Base-by-base conservation (phyloP, 2,797 vertebrate genomes). In the Lepidocolaptes lacrymiger region DNA sequence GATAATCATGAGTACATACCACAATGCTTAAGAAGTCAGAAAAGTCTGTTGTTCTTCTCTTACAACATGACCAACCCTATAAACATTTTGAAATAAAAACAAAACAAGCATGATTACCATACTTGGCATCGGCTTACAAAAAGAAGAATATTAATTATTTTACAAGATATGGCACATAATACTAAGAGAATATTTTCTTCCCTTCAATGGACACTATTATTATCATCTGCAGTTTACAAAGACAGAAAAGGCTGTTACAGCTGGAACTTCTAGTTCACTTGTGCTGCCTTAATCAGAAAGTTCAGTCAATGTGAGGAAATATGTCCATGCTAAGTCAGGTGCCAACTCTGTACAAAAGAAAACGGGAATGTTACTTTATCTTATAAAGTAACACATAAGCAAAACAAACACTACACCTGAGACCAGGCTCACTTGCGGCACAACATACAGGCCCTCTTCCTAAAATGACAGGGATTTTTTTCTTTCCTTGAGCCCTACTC, bases 1-100 rank as follows among this genome's bases (percentile, higher is more conserved):
- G 80, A 51, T 36, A 83, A 68, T 51, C 14, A 17, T 2, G 8
- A 89, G 54, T 95, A 98, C 99, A 97, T 98, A 99, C 99, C 96
- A 43, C 98, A 95, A 99, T 99, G 97, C 98, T 99, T 93, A 99
- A 98, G 95, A 99, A 99, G 97, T 99, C 99, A n/a, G 99, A 99
- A 95, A 99, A 99, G 96, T 99, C 99, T 2, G 99, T 99, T 37
- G 99, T 99, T 97, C 99, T 98, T 97, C 98, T 99, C 92, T 99
- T 99, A 97, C 99, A 99, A 97, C 99, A 99, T 26, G 99, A 99
- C 99, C 99, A 99, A 83, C 99, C 99, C 99, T 99, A 91, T 34
- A 79, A 93, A 95, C 14, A 95, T 51, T 89, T 63, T 56, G 64
- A 22, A 91, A 91, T 20, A 91, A 76, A 88, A 94, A 79, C 24